Conservation (phyloP, 2,888 invertebrate genomes). For the Trachelus tabidus region DNA sequence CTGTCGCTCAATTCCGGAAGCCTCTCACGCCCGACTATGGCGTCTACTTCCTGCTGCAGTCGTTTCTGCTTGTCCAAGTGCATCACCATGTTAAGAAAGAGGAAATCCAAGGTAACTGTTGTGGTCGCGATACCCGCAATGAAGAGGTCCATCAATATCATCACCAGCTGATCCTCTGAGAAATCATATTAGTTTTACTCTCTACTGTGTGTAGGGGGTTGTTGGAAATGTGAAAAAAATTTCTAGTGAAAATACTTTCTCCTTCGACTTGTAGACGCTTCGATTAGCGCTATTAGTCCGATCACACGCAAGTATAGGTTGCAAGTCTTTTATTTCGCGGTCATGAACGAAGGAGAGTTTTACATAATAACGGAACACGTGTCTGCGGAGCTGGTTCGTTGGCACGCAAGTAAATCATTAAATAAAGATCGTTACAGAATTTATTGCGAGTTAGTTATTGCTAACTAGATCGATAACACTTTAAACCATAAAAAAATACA, state of each 20-base stretch:
- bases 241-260: neutral
- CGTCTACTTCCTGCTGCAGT: constrained; percentile 70
- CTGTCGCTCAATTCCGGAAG: constrained; percentile 67
- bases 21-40: constrained; percentile 62
- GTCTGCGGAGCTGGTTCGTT: neutral
- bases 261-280: constrained; percentile 1
- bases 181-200: constrained; percentile 37
- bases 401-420: neutral
- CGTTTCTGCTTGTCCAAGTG: constrained; percentile 71
- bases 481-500: neutral
- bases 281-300: neutral
- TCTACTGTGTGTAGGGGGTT: neutral
- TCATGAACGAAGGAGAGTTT: neutral
- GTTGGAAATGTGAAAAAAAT: neutral
- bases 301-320: neutral
- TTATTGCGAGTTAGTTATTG: neutral
- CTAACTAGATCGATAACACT: neutral
- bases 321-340: neutral
- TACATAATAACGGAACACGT: neutral
- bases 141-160: constrained; percentile 76
- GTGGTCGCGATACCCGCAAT: constrained; percentile 77
- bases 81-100: constrained; percentile 71
- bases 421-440: neutral
- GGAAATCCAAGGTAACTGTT: constrained; percentile 72
- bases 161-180: constrained; percentile 73